Evolutionary conservation across 2,113 vertebrate species (phyloP), one percentile per base, ranked within the genome.

Genomic region (Peromyscus polionotus): DNA sequence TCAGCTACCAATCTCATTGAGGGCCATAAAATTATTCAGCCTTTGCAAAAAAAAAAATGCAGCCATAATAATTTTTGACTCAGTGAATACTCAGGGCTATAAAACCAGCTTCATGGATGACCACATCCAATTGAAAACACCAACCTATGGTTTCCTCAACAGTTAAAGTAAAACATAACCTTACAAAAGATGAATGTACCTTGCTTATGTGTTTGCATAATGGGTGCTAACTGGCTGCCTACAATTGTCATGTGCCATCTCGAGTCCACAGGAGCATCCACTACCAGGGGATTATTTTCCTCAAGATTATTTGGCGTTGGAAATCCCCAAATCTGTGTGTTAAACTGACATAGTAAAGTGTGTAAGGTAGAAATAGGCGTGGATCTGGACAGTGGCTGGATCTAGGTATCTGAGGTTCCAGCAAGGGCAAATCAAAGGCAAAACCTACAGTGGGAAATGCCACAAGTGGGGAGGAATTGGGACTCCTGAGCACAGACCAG

Each of bases 21-120:
- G 19, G 96, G 97, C 98, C 98, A 98, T 99, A 98, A 99, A 99
- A 98, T 98, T 98, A 98, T 98, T 98, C 98, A 98, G 98, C 98
- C 97, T 97, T 97, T 92, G 93, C 96, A 95, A 97, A 98, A 42
- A 42, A 42, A 42, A 51, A 97, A 98, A 97, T 97, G 96, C 97
- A 96, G 95, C 84, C 93, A 93, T 90, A 90, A 97, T 98, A 97
- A 98, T 96, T 97, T 97, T 97, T 98, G 97, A 96, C 95, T 97
- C 68, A 12, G 63, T 97, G 96, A 96, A 93, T 97, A 94, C 79
- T 95, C 91, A 93, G 95, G 67, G 94, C 93, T 94, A 93, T 98
- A 97, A 98, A 97, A 95, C 39, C 93, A 92, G 68, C 76, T 94
- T 88, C 76, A 80, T 97, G 97, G 85, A 95, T 97, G 94, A 96